Percentiles rank a stretch among this genome's conserved stretches.
phyloP scores from a whole-genome alignment of 92 coral and sea anemone genomes.

The Palythoa heliodiscus region DNA sequence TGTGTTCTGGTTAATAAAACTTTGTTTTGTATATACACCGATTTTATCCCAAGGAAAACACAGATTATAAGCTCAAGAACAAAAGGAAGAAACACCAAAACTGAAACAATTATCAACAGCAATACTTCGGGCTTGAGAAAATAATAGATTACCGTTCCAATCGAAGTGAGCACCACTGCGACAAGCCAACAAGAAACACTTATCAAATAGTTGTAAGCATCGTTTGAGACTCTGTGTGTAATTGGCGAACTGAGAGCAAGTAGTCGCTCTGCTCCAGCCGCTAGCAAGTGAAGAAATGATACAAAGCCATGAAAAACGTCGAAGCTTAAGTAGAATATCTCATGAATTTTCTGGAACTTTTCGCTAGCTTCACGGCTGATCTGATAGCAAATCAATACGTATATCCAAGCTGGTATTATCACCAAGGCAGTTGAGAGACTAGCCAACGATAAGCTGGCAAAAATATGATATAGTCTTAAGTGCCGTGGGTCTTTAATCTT shows the following conservation, averaged over 20 bases:
- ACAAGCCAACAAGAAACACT: slow-evolving; percentile 9
- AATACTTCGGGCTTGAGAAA: slow-evolving; percentile 8
- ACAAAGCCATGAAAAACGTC: slow-evolving; percentile 9
- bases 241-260: background rate
- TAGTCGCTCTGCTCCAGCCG: slow-evolving; percentile 4
- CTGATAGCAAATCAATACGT: background rate
- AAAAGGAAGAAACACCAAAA: slow-evolving; percentile 25
- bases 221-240: slow-evolving; percentile 2
- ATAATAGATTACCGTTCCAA: background rate
- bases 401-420: slow-evolving; percentile 4
- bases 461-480: background rate
- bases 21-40: background rate
- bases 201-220: slow-evolving; percentile 4
- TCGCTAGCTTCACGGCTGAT: slow-evolving; percentile 12
- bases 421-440: background rate
- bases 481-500: slow-evolving; percentile 6
- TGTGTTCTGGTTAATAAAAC: slow-evolving; percentile 13
- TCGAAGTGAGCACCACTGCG: background rate
- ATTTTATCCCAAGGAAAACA: background rate
- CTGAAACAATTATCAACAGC: background rate
- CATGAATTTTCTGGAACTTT: slow-evolving; percentile 11
- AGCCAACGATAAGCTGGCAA: slow-evolving; percentile 10
- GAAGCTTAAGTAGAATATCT: slow-evolving; percentile 28
- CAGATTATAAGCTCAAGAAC: slow-evolving; percentile 2
- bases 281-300: slow-evolving; percentile 15